Percentiles rank a stretch among this genome's conserved stretches.
phyloP scores from a whole-genome alignment of 2,797 vertebrate species.

The Malurus leucopterus region DNA sequence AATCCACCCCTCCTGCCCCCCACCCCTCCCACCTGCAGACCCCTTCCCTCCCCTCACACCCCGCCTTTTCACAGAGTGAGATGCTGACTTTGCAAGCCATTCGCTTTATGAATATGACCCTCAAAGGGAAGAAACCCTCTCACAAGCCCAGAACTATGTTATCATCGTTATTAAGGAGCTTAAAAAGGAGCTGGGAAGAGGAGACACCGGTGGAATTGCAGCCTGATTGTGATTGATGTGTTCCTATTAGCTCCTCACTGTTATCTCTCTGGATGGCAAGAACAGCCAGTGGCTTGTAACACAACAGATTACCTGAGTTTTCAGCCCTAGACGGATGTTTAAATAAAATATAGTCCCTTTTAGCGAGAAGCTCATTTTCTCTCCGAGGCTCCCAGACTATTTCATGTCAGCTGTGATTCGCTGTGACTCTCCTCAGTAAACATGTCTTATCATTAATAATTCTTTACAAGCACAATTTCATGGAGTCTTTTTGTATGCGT shows the following conservation, averaged over 20 bases:
- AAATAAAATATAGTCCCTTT: conserved; percentile 92
- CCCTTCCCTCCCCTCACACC: not conserved
- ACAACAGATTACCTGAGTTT: conserved; percentile 92
- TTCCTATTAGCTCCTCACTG: conserved; percentile 85
- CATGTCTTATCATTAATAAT: conserved; percentile 91
- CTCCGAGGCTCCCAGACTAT: conserved; percentile 77
- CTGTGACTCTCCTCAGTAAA: conserved; percentile 86
- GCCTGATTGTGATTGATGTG: conserved; percentile 92
- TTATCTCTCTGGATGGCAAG: conserved; percentile 85
- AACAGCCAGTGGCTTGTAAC: conserved; percentile 92
- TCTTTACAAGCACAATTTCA: conserved; percentile 77
- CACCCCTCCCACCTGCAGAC: not conserved
- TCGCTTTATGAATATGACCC: conserved; percentile 81
- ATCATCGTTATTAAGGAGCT: conserved; percentile 85
- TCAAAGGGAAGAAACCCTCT: conserved; percentile 74
- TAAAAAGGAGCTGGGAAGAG: conserved; percentile 80
- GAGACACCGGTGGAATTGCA: conserved; percentile 84
- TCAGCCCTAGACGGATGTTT: conserved; percentile 84
- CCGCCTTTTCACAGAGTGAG: conserved; percentile 68
- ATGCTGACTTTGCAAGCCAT: conserved; percentile 82
- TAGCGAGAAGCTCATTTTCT: conserved; percentile 87
- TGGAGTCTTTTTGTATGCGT: conserved; percentile 50
- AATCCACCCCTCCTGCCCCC: not conserved
- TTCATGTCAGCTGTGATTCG: conserved; percentile 87
- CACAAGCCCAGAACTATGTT: conserved; percentile 84